These are phyloP conservation scores for Rhysida immarginata DNA, from an alignment of 1,140 invertebrate species.

Conservation along the genomic window DNA sequence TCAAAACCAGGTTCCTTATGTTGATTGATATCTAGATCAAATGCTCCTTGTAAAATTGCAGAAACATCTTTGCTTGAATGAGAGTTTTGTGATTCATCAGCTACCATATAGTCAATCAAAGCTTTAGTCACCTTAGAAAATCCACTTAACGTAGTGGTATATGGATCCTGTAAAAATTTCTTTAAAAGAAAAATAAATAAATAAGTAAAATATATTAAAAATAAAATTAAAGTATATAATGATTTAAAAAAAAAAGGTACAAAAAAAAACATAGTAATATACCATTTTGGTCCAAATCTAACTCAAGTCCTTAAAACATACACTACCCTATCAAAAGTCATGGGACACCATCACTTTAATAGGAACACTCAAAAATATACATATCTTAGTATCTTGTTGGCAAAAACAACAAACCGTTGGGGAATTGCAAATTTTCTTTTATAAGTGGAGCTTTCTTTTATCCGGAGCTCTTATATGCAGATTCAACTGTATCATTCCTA, in stretches of 20 bases:
- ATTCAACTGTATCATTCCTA: too few relatives aligned
- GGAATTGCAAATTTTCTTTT: too few relatives aligned
- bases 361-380: too few relatives aligned
- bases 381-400: too few relatives aligned
- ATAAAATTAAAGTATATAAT: background rate
- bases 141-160: slow-evolving; percentile 60
- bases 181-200: slow-evolving; percentile 18
- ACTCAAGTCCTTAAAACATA: background rate
- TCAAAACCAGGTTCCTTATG: slow-evolving; percentile 33
- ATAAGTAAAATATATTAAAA: slow-evolving; percentile 40
- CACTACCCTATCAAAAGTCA: background rate
- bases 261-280: background rate
- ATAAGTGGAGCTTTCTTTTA: too few relatives aligned
- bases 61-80: slow-evolving; percentile 38
- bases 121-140: slow-evolving; percentile 67
- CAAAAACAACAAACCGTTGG: too few relatives aligned
- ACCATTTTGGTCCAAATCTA: background rate
- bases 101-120: slow-evolving; percentile 31
- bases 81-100: slow-evolving; percentile 20
- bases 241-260: background rate
- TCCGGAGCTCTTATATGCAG: too few relatives aligned
- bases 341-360: too few relatives aligned
- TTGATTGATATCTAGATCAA: slow-evolving; percentile 33
- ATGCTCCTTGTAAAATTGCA: slow-evolving; percentile 38
- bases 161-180: slow-evolving; percentile 45